Percentiles rank a stretch among this genome's conserved stretches.
phyloP scores from a whole-genome alignment of 1,140 invertebrate genomes.

The Drosophila varians region DNA sequence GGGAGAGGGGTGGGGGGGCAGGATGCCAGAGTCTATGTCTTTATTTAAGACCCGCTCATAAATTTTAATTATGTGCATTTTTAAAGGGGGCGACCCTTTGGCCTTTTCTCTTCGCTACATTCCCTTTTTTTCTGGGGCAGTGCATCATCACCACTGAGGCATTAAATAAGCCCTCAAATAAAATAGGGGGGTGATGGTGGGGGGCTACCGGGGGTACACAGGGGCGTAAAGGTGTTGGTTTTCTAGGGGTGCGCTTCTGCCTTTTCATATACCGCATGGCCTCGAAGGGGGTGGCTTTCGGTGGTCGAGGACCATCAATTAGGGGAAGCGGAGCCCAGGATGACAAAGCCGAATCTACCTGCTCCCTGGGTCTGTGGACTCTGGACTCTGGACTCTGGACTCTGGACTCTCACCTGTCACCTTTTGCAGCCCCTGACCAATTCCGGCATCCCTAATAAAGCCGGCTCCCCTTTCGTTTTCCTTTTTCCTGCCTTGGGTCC shows the following conservation, averaged over 20 bases:
- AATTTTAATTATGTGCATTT: constrained; percentile 60
- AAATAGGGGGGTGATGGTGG: neutral
- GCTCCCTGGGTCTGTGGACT: no score
- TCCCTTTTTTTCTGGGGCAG: constrained; percentile 6
- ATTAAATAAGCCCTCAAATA: constrained; percentile 43
- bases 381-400: neutral
- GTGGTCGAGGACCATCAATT: constrained; percentile 24
- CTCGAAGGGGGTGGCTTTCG: constrained; percentile 12
- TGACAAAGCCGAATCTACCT: constrained; percentile 5
- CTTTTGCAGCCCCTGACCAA: neutral
- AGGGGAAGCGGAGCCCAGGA: neutral
- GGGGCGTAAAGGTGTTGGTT: neutral
- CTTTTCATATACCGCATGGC: no score
- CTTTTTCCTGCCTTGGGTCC: neutral
- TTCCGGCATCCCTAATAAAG: constrained; percentile 4
- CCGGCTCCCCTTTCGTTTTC: neutral
- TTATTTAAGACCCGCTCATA: constrained; percentile 47
- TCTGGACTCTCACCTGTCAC: neutral
- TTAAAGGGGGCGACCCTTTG: constrained; percentile 49
- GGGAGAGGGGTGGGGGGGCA: neutral
- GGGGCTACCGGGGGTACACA: neutral
- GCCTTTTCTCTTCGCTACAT: neutral
- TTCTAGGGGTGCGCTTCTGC: neutral
- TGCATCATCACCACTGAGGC: constrained; percentile 26
- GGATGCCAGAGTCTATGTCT: constrained; percentile 40